A percentile compares a stretch with the other conserved stretches of the same genome.
Evolutionary conservation across 2,888 invertebrate species (phyloP).

Genomic region (Chrysomela aeneicollis): DNA sequence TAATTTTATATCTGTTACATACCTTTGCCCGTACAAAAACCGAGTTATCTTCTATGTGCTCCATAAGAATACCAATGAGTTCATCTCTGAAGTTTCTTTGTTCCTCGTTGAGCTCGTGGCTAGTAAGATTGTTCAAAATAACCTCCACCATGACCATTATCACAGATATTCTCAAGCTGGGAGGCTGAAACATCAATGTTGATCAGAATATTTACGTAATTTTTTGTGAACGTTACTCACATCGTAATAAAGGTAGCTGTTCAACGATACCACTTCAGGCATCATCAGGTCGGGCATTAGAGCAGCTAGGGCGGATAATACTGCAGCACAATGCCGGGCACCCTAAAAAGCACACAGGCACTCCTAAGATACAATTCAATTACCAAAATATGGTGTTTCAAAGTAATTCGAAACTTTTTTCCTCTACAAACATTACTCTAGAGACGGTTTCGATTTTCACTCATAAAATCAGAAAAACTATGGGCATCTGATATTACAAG

Average conservation of each 20-base stretch:
- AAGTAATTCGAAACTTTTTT: too few species aligned
- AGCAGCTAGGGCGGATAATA: conserved; percentile 55
- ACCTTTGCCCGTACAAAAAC: conserved; percentile 88
- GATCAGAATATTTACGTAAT: too few species aligned
- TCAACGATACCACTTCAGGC: conserved; percentile 56
- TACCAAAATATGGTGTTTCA: too few species aligned
- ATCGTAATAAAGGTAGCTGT: conserved; percentile 54
- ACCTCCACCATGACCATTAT: conserved; percentile 85
- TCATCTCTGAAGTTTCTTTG: conserved; percentile 69
- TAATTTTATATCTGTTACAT: conserved; percentile 7
- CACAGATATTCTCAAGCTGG: conserved; percentile 79
- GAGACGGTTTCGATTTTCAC: too few species aligned
- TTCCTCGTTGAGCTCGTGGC: conserved; percentile 66
- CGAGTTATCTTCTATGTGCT: conserved; percentile 84
- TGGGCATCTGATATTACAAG: not conserved
- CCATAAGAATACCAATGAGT: conserved; percentile 79
- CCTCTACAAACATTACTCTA: too few species aligned
- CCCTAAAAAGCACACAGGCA: conserved; percentile 48
- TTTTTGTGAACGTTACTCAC: conserved; percentile 46
- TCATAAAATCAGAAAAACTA: too few species aligned
- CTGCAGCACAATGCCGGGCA: conserved; percentile 51
- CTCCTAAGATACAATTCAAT: too few species aligned
- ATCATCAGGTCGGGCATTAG: conserved; percentile 57
- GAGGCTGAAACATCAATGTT: conserved; percentile 62
- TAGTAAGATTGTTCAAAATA: conserved; percentile 74